Base-by-base conservation (phyloP, 2,113 vertebrate genomes). In the Thinocorus orbignyianus region DNA sequence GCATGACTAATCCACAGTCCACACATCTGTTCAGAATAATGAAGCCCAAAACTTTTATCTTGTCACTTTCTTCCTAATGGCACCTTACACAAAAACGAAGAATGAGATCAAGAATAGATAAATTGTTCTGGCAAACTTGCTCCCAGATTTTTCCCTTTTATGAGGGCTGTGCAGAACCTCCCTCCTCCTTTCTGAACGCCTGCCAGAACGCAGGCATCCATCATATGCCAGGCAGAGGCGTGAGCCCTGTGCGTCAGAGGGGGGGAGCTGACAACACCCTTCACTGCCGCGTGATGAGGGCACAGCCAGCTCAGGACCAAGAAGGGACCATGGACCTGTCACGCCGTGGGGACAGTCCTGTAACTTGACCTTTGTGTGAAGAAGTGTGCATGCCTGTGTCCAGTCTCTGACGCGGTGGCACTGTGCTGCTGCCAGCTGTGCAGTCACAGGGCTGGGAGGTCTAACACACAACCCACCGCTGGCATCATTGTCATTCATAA, bases 1-100 rank as follows among this genome's bases (percentile, higher is more conserved):
- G 61, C 73, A 68, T 92, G 91, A 95, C 93, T 94, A 95, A 95
- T 78, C 35, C 86, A 83, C 68, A 68, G 77, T 84, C 83, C 83
- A 48, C 86, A 91, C 35, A 91, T 52, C 52, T 68, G 81, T 44
- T 92, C 42, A 81, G 39, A 69, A 89, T 83, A 65, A 54, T 7
- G 23, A 81, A 86, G 44, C 66, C 76, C 7, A 0, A 69, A 95
- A 81, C n/a, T 54, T 90, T 44, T 18, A 68, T 68, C 77, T 72
- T 66, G 71, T 73, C 73, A 78, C 46, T 81, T 86, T 90, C 58
- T 68, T 91, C 64, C 60, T 80, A 88, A 86, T 55, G 64, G 71
- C 72, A 83, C 24, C 69, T 95, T 39, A 74, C 7, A 6, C 30
- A 70, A 89, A 93, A 60, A 81, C 24, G 35, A 82, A 76, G 73